Percentiles rank a stretch among this genome's conserved stretches.
phyloP scores from a whole-genome alignment of 2,797 vertebrate genomes.

The Myiothlypis coronata region DNA sequence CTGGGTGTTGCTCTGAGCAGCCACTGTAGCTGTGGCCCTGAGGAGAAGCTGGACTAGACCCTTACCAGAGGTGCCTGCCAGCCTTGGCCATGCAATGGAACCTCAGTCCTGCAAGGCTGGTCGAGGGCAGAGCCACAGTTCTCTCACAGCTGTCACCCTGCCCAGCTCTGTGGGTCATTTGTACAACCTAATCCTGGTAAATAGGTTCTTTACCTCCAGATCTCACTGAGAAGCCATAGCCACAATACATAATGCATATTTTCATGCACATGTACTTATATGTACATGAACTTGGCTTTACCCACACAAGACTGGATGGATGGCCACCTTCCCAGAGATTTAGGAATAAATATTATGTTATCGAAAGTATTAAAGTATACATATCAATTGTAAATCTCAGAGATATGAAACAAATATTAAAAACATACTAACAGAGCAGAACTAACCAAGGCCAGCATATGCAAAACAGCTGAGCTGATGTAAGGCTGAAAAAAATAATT shows the following conservation, averaged over 20 bases:
- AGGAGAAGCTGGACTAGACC: background rate
- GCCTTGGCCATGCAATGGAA: rapidly evolving
- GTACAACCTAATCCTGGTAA: background rate
- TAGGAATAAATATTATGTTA: background rate
- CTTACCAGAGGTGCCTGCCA: background rate
- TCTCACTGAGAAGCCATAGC: rapidly evolving
- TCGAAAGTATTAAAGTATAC: background rate
- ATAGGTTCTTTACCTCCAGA: background rate
- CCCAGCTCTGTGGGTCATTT: background rate
- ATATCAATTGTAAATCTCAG: background rate
- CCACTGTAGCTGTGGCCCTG: rapidly evolving
- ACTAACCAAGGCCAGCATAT: background rate
- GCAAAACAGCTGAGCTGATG: constrained; percentile 42
- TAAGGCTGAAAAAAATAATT: constrained; percentile 10
- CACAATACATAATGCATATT: background rate
- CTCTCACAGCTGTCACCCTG: background rate
- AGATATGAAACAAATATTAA: constrained; percentile 6
- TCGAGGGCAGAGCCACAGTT: background rate
- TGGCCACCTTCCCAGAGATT: background rate
- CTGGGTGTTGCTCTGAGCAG: background rate
- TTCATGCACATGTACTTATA: background rate
- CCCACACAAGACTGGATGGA: background rate
- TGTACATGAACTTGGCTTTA: background rate
- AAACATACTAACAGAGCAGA: background rate
- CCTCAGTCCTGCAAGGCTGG: background rate